Base-by-base conservation (phyloP, 2,888 invertebrate genomes). In the Pristionchus arcanus region DNA sequence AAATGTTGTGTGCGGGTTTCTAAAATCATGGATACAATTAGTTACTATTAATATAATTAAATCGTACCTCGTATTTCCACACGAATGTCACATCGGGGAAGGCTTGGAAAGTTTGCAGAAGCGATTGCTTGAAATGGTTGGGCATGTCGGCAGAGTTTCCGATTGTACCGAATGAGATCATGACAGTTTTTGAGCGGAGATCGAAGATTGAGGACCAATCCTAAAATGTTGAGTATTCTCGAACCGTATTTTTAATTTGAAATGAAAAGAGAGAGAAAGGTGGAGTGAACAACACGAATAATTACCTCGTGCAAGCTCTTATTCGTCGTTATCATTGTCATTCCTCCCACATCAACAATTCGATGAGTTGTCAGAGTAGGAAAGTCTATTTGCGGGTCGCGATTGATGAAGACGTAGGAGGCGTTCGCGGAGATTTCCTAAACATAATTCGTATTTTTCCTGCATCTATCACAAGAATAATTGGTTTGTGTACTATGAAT, bases 41-140 rank as follows among this genome's bases (percentile, higher is more conserved):
- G 21, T n/a, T 16, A 66, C 3, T 66, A 3, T 66, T 66, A 28
- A 68, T 28, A 28, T 15, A 25, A 63, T 31, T 15, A 13, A 25
- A 28, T 16, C 11, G 34, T 25, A 87, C 87, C 68, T 87, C 87
- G 31, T 87, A 87, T 19, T 87, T 87, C 87, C 87, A 87, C 21
- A 87, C 42, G 49, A 87, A 87, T 5, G 87, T 87, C 0, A 87
- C 87, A 42, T 87, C 68, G 15, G 87, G 87, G 49, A 87, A 87
- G 0, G 31, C 25, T 28, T 19, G 15, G 37, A 87, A 37, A 7
- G 87, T 87, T 13, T 87, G 42, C n/a, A 28, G 28, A 15, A 87
- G 31, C 1, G 87, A 34, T n/a, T n/a, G 9, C 28, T 87, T 87
- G 87, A 42, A 87, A 13, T 66, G 13, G 2, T 37, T 66, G n/a